A percentile compares a stretch with the other conserved stretches of the same genome.
phyloP scores from a whole-genome alignment of 64 coral and sea anemone genomes.

The Dendronephthya gigantea region DNA sequence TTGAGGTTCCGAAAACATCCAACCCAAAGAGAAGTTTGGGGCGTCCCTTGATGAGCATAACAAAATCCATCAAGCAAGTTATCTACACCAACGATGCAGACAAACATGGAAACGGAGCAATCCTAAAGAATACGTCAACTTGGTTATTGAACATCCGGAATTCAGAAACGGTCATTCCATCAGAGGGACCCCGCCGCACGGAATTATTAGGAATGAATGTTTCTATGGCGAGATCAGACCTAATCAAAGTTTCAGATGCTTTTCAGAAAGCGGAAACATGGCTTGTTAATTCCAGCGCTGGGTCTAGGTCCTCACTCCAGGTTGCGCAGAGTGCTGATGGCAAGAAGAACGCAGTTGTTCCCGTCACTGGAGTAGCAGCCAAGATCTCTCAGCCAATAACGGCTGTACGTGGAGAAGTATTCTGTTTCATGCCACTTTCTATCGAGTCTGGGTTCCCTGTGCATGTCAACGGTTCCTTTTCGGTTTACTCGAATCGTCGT shows the following conservation, averaged over 20 bases:
- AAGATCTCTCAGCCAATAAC: not conserved
- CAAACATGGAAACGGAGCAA: not conserved
- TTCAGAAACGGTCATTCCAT: not conserved
- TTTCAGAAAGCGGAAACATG: not conserved
- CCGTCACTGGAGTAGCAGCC: not conserved
- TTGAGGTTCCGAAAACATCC: not conserved
- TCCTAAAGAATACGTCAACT: not conserved
- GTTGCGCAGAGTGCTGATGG: not conserved
- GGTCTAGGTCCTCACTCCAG: not conserved
- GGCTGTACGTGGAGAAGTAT: constrained; percentile 19
- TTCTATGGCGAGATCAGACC: not conserved
- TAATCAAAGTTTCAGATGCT: not conserved
- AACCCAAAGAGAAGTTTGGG: not conserved
- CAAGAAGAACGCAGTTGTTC: not conserved
- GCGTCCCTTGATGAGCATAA: not conserved
- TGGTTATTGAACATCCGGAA: not conserved
- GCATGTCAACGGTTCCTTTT: constrained; percentile 53
- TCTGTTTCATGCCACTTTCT: constrained; percentile 53
- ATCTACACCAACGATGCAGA: not conserved
- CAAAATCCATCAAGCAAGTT: not conserved
- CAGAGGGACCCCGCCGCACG: not conserved
- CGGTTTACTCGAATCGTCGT: not conserved
- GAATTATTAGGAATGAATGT: not conserved
- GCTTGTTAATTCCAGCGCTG: not conserved
- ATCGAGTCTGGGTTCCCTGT: constrained; percentile 43